A percentile compares a stretch with the other conserved stretches of the same genome.
Conservation (phyloP, 2,797 vertebrate species). For the Triplophysa yarkandensis region DNA sequence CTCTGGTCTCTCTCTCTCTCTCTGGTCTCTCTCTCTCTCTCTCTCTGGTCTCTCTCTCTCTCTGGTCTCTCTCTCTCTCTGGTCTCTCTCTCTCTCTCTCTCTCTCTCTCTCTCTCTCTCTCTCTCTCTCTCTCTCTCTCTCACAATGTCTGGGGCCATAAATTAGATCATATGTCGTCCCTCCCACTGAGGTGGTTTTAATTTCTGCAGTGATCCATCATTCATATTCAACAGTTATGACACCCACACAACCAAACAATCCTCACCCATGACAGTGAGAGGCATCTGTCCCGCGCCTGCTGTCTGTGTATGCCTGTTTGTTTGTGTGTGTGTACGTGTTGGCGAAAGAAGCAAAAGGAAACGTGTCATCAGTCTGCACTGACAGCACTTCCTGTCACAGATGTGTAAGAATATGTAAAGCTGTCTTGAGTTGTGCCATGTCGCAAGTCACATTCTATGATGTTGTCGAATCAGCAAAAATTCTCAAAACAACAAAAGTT, state of each 20-base stretch:
- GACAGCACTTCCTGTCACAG: conserved; percentile 38
- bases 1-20: too few relatives aligned
- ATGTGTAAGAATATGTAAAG: background rate
- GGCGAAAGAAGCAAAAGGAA: conserved; percentile 24
- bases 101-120: too few relatives aligned
- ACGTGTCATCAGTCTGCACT: conserved; percentile 46
- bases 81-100: too few relatives aligned
- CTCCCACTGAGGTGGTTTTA: conserved; percentile 7
- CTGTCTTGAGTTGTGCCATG: background rate
- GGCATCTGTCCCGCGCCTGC: conserved; percentile 36
- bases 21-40: too few relatives aligned
- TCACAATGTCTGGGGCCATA: background rate
- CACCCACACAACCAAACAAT: conserved; percentile 15
- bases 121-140: background rate
- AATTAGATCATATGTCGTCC: conserved; percentile 2
- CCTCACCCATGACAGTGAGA: background rate
- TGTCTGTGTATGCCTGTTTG: conserved; percentile 8
- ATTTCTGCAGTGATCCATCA: conserved; percentile 24
- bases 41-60: too few relatives aligned
- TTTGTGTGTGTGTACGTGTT: conserved; percentile 7
- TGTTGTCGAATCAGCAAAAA: too few relatives aligned
- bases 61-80: too few relatives aligned
- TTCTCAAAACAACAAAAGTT: too few relatives aligned
- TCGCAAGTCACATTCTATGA: too few relatives aligned
- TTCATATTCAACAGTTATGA: background rate